A percentile compares a stretch with the other conserved stretches of the same genome.
Conservation (phyloP, 2,113 vertebrate genomes). For the Rhinogobius similis region DNA sequence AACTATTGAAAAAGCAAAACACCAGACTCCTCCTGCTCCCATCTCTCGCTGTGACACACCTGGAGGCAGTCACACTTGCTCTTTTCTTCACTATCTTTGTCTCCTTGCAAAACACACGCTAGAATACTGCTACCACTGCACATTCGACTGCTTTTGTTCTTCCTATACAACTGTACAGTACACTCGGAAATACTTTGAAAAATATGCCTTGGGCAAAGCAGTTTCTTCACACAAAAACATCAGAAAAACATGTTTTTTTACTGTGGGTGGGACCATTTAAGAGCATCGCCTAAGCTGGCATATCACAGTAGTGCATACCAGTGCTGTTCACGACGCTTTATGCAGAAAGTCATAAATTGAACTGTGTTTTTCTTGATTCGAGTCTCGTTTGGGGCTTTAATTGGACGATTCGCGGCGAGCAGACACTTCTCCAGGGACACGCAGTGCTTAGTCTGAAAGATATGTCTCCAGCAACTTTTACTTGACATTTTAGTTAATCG, state of each 20-base stretch:
- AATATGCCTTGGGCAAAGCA: not conserved
- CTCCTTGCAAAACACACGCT: constrained; percentile 23
- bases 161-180: constrained; percentile 25
- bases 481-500: constrained; percentile 5
- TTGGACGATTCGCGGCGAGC: not conserved
- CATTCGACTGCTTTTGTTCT: constrained; percentile 44
- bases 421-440: not conserved
- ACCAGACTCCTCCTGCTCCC: not conserved
- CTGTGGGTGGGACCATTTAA: constrained; percentile 16
- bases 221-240: not conserved
- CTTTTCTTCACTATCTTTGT: constrained; percentile 27
- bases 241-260: not conserved
- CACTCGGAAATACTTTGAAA: not conserved
- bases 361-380: not conserved
- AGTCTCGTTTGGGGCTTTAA: not conserved
- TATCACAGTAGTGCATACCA: not conserved
- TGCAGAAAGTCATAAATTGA: not conserved
- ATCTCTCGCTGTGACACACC: constrained; percentile 35
- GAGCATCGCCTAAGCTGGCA: constrained; percentile 10
- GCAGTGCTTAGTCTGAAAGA: not conserved
- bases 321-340: not conserved
- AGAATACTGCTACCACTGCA: constrained; percentile 36
- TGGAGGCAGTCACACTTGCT: constrained; percentile 31
- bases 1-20: not conserved
- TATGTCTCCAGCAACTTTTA: not conserved